These are phyloP conservation scores for Calameuta idolon DNA, from an alignment of 2,888 invertebrate species.

Conservation along the genomic window DNA sequence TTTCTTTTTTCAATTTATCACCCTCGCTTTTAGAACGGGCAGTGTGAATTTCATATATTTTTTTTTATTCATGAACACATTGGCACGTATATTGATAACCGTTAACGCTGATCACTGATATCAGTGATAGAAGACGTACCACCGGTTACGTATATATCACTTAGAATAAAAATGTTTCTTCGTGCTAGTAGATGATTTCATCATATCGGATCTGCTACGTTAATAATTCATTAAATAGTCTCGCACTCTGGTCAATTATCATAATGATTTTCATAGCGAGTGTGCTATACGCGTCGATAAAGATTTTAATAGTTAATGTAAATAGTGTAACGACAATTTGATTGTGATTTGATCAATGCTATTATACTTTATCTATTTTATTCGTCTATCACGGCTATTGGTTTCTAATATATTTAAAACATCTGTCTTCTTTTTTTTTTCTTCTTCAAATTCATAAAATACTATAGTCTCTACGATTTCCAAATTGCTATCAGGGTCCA, in stretches of 20 bases:
- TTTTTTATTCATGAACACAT: slow-evolving; percentile 42
- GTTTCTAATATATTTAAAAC: not conserved
- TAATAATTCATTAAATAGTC: not conserved
- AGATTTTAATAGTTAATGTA: not conserved
- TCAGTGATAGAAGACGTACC: not conserved
- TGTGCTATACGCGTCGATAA: not conserved
- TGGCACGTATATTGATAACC: slow-evolving; percentile 40
- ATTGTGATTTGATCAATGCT: not conserved
- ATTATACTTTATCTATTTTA: not conserved
- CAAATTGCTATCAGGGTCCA: not conserved
- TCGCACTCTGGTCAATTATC: not conserved
- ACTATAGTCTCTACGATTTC: not conserved
- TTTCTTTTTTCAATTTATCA: not conserved
- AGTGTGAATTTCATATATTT: slow-evolving; percentile 27
- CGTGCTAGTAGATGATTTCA: not conserved
- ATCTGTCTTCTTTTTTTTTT: not conserved
- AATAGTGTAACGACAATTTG: not conserved
- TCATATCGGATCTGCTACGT: not conserved
- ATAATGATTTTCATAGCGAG: not conserved
- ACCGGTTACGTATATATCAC: not conserved
- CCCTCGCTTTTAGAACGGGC: not conserved
- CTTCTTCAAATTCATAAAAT: too few relatives aligned
- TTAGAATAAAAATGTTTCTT: not conserved
- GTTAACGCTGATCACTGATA: not conserved
- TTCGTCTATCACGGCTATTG: not conserved